Percentiles rank a stretch among this genome's conserved stretches.
Evolutionary conservation across 2,113 vertebrate species (phyloP).

Genomic region (Salvelinus sp.): DNA sequence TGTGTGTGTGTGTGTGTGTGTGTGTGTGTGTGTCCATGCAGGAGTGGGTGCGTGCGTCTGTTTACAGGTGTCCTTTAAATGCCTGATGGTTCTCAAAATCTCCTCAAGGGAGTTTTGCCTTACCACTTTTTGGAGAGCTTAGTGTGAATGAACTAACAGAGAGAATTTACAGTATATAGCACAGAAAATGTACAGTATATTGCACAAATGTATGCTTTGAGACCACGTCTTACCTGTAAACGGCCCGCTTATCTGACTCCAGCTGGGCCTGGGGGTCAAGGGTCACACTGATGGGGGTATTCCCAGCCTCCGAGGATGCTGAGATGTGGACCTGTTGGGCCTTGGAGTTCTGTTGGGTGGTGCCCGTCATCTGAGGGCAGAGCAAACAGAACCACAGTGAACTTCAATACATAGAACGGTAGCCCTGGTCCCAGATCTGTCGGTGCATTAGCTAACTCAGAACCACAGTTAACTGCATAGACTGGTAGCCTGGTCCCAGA

Average conservation of each 20-base stretch:
- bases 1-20: not conserved
- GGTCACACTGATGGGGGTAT: slow-evolving; percentile 79
- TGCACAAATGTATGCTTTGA: not conserved
- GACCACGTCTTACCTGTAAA: slow-evolving; percentile 86
- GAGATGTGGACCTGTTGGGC: slow-evolving; percentile 90
- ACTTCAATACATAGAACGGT: not conserved
- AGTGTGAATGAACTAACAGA: too few species aligned
- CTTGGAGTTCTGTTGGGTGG: slow-evolving; percentile 89
- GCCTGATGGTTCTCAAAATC: too few species aligned
- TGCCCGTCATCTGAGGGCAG: slow-evolving; percentile 89
- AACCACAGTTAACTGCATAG: too few species aligned
- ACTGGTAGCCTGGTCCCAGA: too few species aligned
- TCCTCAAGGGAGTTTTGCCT: too few species aligned
- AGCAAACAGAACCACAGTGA: slow-evolving; percentile 24
- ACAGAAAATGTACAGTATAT: too few species aligned
- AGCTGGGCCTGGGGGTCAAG: slow-evolving; percentile 94
- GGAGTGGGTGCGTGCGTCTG: not conserved
- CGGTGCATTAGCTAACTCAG: too few species aligned
- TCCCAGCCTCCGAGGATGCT: slow-evolving; percentile 79
- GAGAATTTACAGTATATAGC: too few species aligned
- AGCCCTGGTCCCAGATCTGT: too few species aligned
- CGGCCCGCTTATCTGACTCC: slow-evolving; percentile 95
- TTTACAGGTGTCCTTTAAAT: not conserved
- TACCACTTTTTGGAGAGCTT: too few species aligned
- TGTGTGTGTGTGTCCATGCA: not conserved